Evolutionary conservation across 2,113 vertebrate genomes (phyloP), one percentile per base, ranked within the genome.

Genomic region (Strix aluco): DNA sequence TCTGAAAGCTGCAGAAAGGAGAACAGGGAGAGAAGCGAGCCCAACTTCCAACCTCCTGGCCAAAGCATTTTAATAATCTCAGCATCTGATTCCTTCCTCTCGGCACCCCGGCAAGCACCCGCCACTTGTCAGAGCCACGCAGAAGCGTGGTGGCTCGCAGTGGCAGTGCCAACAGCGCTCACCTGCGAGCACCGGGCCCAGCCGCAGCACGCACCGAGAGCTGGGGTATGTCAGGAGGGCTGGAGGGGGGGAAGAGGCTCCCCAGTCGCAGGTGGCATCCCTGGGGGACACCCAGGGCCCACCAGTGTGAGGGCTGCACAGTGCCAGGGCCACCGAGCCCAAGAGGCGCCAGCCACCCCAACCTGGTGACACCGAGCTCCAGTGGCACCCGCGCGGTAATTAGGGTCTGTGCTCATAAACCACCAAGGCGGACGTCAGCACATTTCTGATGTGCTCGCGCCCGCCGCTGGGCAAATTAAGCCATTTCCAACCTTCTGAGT

Each of bases 281-380:
- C 61, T 1, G 1, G 38, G 38, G 52, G 54, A n/a, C 46, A 13
- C 15, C 19, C 22, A 11, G 18, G 23, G 29, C 8, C n/a, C 51
- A 34, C 18, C 22, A 8, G 71, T 27, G 27, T 2, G 2, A 29
- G 62, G 6, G 30, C 52, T n/a, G 61, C 38, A 4, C 0, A 0
- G 58, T 1, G 0, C n/a, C 2, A 1, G 69, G 52, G 21, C 36
- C 34, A 7, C 32, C 1, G 6, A 74, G 59, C 59, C 36, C 3
- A 0, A 32, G n/a, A 0, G 2, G 44, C 1, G 2, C 54, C 16
- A 26, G 51, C 13, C 10, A 5, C 47, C 19, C 36, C 2, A 1
- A 27, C 44, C 36, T 55, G 3, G 40, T 40, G 75, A 65, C 14
- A 4, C 38, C 1, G 8, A 11, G 71, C 70, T 29, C 58, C 77